A percentile compares a stretch with the other conserved stretches of the same genome.
Evolutionary conservation across 2,797 vertebrate genomes (phyloP).

Genomic region (Pipistrellus kuhlii): DNA sequence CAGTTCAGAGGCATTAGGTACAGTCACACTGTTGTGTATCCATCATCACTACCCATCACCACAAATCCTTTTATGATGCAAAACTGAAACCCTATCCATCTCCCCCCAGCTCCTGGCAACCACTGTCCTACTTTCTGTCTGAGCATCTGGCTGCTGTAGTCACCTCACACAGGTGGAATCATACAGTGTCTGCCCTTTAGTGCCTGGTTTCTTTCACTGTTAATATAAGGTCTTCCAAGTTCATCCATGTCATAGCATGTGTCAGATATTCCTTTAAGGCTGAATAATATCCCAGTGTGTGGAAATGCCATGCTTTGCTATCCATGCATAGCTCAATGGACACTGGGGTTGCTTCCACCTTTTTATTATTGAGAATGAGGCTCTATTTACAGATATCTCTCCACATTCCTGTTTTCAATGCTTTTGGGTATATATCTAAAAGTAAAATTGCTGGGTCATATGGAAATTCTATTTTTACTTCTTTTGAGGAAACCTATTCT

Average conservation of each 20-base stretch:
- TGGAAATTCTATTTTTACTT: not conserved
- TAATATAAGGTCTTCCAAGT: not conserved
- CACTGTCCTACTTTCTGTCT: not conserved
- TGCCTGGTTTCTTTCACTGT: not conserved
- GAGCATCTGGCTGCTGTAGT: not conserved
- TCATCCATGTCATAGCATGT: not conserved
- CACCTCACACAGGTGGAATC: not conserved
- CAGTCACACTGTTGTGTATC: not conserved
- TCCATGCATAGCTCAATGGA: not conserved
- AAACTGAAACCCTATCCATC: not conserved
- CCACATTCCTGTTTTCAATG: not conserved
- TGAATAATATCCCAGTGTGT: not conserved
- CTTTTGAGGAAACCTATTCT: constrained; percentile 2
- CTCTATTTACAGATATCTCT: not conserved
- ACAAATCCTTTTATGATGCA: not conserved
- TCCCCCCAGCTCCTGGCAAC: not conserved
- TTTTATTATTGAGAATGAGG: not conserved
- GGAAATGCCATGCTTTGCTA: not conserved
- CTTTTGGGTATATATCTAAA: not conserved
- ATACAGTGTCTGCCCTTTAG: not conserved
- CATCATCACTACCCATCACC: not conserved
- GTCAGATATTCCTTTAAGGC: not conserved
- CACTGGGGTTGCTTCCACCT: not conserved
- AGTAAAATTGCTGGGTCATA: not conserved
- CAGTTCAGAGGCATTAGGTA: not conserved